Base-by-base conservation (phyloP, 2,113 vertebrate genomes). In the Psilopsiagon aurifrons region DNA sequence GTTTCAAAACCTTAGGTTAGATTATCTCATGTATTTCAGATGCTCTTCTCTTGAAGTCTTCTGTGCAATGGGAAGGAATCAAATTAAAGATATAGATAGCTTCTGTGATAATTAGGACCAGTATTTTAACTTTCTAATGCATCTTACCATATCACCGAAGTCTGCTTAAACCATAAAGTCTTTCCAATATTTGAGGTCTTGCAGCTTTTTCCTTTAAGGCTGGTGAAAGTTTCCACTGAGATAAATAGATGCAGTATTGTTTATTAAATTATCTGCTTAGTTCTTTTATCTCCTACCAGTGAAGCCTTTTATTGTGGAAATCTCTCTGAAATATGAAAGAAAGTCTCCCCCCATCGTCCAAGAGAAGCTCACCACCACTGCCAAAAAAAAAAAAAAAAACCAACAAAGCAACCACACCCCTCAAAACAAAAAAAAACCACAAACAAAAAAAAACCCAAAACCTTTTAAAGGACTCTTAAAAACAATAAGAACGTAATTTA, bases 311-410 rank as follows among this genome's bases (percentile, higher is more conserved):
- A 46, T 20, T 63, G 17, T 25, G 19, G 8, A 66, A 82, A 62
- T 22, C 5, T 47, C 25, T 64, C 28, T 39, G 25, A 60, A 84
- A 12, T 46, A 5, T 67, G 20, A 75, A 70, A 86, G 17, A 63
- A 69, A 31, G 4, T 2, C 4, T 23, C 2, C 2, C 5, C 3
- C 1, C 13, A 8, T 3, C 1, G 9, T 11, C 17, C 33, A 11
- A 37, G 25, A 25, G 24, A 62, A 60, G 18, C 31, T 57, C 31
- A 13, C 8, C 12, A n/a, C 19, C 54, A 57, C 52, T 13, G n/a
- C 33, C 19, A n/a, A 24, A 59, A 59, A 33, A 33, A 60, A 9
- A 24, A 15, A 49, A 24, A 22, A 37, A 37, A 37, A 37, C 35
- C 29, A n/a, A n/a, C 55, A 59, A 59, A 59, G 33, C 57, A 23